phyloP scores from a whole-genome alignment of 2,797 vertebrate species.

The Valencia hispanica region DNA sequence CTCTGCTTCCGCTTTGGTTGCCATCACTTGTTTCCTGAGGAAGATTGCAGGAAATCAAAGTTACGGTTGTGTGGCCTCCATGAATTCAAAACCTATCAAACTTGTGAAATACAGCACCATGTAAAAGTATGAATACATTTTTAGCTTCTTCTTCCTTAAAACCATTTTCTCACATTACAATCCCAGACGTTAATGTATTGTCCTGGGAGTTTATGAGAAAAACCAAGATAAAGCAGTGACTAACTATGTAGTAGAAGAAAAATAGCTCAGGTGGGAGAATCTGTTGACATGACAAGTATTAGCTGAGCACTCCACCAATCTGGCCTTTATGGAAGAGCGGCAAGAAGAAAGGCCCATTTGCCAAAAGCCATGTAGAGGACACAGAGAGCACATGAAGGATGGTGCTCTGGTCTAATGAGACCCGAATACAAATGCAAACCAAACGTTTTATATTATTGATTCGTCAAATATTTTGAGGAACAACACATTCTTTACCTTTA shows the following conservation, averaged over 20 bases:
- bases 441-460: not conserved
- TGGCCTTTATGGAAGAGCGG: not conserved
- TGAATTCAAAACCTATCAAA: not conserved
- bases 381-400: not conserved
- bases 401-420: not conserved
- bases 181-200: not conserved
- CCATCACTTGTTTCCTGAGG: conserved; percentile 90
- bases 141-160: not conserved
- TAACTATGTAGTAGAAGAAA: not conserved
- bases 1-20: conserved; percentile 91
- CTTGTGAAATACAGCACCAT: not conserved
- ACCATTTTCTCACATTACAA: not conserved
- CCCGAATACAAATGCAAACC: not conserved
- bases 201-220: not conserved
- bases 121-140: not conserved
- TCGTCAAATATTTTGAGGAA: not conserved
- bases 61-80: not conserved
- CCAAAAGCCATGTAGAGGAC: not conserved
- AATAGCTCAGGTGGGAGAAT: not conserved
- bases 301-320: not conserved
- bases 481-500: not conserved
- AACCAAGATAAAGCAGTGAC: not conserved
- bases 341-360: not conserved
- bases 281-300: not conserved
- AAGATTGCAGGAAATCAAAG: not conserved